These are phyloP conservation scores for Adelphocoris suturalis DNA, from an alignment of 2,888 invertebrate genomes.

Conservation along the genomic window DNA sequence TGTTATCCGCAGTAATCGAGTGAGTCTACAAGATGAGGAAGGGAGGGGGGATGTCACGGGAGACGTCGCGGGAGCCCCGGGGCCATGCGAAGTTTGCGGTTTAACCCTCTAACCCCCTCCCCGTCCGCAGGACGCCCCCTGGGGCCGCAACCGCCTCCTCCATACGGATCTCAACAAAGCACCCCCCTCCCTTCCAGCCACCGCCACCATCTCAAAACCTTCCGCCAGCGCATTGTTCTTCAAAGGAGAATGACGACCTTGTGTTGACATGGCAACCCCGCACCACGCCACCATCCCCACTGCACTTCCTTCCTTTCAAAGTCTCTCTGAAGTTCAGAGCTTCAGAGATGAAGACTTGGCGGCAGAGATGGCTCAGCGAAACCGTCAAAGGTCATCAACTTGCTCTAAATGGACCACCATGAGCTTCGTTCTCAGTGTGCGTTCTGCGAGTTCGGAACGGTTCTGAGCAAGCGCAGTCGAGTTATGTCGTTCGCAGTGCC, in stretches of 20 bases:
- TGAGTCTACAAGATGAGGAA: not conserved
- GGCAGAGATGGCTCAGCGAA: not conserved
- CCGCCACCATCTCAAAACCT: not conserved
- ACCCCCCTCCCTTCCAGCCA: not conserved
- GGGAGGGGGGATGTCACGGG: slow-evolving; percentile 7
- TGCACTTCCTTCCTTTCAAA: slow-evolving; percentile 19
- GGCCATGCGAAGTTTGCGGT: slow-evolving; percentile 70
- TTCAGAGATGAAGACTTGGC: not conserved
- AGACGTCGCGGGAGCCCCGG: slow-evolving; percentile 62
- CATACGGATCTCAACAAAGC: slow-evolving; percentile 3
- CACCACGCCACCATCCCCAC: not conserved
- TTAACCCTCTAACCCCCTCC: slow-evolving; percentile 3
- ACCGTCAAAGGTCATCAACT: not conserved
- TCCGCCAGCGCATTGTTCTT: slow-evolving; percentile 53
- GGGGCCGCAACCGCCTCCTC: not conserved
- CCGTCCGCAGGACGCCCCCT: not conserved
- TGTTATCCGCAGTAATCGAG: slow-evolving; percentile 47
- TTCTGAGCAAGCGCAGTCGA: too few species aligned
- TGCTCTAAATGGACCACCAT: not conserved
- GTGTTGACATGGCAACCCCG: slow-evolving; percentile 53
- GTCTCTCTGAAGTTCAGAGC: not conserved
- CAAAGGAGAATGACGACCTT: slow-evolving; percentile 65
- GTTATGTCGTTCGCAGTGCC: too few species aligned
- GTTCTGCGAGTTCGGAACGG: too few species aligned
- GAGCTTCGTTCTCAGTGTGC: too few species aligned